A percentile compares a stretch with the other conserved stretches of the same genome.
Evolutionary conservation across 2,113 vertebrate species (phyloP).

Genomic region (Polypterus bichir): DNA sequence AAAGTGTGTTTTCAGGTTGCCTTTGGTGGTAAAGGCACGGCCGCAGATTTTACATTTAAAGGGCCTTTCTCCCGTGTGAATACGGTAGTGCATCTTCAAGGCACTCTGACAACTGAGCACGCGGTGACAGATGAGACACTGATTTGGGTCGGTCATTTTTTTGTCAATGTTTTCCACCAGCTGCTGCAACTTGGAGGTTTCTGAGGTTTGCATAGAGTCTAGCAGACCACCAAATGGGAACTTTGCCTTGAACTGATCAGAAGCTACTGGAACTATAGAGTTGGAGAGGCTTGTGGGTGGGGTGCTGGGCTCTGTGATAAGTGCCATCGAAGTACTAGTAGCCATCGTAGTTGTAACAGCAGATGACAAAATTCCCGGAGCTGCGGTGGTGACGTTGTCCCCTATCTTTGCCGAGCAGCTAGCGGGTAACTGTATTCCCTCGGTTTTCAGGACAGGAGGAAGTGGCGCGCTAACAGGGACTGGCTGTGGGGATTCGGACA

Average conservation of each 20-base stretch:
- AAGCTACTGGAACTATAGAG: slow-evolving; percentile 69
- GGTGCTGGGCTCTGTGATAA: slow-evolving; percentile 48
- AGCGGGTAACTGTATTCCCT: slow-evolving; percentile 62
- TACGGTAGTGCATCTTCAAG: slow-evolving; percentile 98
- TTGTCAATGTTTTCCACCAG: slow-evolving; percentile 97
- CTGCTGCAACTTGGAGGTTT: slow-evolving; percentile 96
- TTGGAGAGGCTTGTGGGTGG: slow-evolving; percentile 54
- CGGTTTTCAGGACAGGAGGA: slow-evolving; percentile 60
- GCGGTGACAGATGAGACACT: slow-evolving; percentile 93
- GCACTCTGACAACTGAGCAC: slow-evolving; percentile 98
- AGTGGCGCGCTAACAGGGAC: slow-evolving; percentile 34
- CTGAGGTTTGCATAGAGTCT: slow-evolving; percentile 98
- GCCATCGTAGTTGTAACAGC: slow-evolving; percentile 34
- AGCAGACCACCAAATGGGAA: slow-evolving; percentile 95
- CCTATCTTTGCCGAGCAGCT: slow-evolving; percentile 47
- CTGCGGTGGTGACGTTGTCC: slow-evolving; percentile 52
- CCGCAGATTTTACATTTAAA: slow-evolving; percentile 99
- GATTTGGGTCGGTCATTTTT: slow-evolving; percentile 97
- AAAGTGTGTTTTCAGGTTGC: slow-evolving; percentile 97
- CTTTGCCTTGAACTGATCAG: slow-evolving; percentile 88
- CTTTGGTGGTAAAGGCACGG: slow-evolving; percentile 95
- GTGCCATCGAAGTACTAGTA: slow-evolving; percentile 15
- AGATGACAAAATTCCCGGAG: slow-evolving; percentile 52
- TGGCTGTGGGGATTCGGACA: slow-evolving; percentile 67
- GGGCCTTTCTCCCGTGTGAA: slow-evolving; percentile 92